Evolutionary conservation across 2,888 invertebrate genomes (phyloP), one percentile per base, ranked within the genome.

Genomic region (Athalia circularis): DNA sequence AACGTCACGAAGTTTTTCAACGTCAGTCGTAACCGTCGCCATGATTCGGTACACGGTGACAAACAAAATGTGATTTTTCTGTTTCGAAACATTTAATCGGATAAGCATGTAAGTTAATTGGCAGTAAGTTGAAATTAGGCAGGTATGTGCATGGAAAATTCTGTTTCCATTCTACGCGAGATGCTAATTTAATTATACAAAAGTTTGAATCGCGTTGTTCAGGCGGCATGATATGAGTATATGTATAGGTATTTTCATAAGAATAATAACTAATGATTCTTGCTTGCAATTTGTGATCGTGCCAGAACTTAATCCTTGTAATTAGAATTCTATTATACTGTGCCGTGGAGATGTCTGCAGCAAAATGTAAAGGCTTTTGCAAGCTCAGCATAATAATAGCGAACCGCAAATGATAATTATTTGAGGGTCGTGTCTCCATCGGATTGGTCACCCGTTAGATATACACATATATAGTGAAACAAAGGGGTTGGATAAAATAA

Each of bases 201-300:
- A 29, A 52, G 68, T 68, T 68, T 54, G 15, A 15, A 54, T 68
- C n/a, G 68, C 54, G 50, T 68, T 68, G 68, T 68, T 68, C 29
- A 54, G 68, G 50, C 54, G 52, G 29, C 29, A 29, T 29, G 29
- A 29, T 29, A 2, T 29, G 29, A 29, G 29, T 29, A 29, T 29
- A 2, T 29, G 29, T 29, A 29, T 15, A 43, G 68, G 68, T 52
- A 68, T 50, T 52, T 68, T 54, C 29, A 68, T 68, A 52, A 50
- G 52, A 68, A 68, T 68, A 52, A 68, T 52, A 68, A 50, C 52
- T 50, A 52, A 52, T 52, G 52, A 68, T 50, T 52, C 11, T 50
- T 52, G 50, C 11, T 54, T 52, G 11, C 52, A 68, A 68, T 68
- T 68, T 29, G 52, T n/a, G 15, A 68, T 47, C 52, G 54, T 54